These are phyloP conservation scores for Drosophila nr. perissopoda DNA, from an alignment of 2,888 invertebrate genomes.

Conservation along the genomic window DNA sequence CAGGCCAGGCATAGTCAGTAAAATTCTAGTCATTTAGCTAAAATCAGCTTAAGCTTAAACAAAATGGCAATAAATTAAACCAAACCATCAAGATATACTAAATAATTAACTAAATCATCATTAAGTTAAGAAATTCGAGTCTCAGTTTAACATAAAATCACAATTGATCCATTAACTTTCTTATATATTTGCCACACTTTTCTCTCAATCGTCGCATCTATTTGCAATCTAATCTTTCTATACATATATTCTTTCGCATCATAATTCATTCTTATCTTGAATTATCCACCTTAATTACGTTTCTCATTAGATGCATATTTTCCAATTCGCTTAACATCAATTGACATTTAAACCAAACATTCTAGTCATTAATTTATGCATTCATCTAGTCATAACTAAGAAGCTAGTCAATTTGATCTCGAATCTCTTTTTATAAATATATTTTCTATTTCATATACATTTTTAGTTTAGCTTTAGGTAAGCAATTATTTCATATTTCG, in stretches of 20 bases:
- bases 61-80: slow-evolving; percentile 41
- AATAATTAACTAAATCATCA: slow-evolving; percentile 12
- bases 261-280: slow-evolving; percentile 10
- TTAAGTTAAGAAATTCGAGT: slow-evolving; percentile 3
- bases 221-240: not conserved
- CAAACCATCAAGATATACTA: slow-evolving; percentile 28
- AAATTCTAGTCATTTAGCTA: slow-evolving; percentile 44
- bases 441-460: slow-evolving; percentile 39
- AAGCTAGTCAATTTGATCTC: slow-evolving; percentile 29
- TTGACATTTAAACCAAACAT: not conserved
- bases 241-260: not conserved
- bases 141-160: too few species aligned
- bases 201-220: not conserved
- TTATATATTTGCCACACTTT: not conserved
- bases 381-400: slow-evolving; percentile 44
- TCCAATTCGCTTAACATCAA: not conserved
- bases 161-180: not conserved
- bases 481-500: slow-evolving; percentile 36
- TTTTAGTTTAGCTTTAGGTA: slow-evolving; percentile 57
- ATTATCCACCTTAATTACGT: not conserved
- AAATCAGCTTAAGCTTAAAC: slow-evolving; percentile 27
- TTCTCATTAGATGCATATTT: not conserved
- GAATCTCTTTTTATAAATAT: slow-evolving; percentile 13
- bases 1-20: slow-evolving; percentile 52
- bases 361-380: slow-evolving; percentile 61